Conservation (phyloP, 2,888 invertebrate species). For the Drosophila recens region DNA sequence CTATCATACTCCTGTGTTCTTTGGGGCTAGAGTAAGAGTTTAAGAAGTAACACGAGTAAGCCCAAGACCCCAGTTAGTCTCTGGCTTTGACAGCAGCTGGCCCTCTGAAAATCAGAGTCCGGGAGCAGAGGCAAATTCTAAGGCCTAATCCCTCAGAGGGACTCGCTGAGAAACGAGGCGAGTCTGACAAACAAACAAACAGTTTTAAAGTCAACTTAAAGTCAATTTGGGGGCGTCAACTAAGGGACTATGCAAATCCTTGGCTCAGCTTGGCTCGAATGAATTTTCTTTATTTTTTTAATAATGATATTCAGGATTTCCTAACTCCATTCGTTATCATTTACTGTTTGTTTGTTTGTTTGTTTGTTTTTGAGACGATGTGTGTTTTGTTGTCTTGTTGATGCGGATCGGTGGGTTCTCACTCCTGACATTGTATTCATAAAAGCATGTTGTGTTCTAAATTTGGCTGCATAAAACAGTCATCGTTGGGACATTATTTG, state of each 20-base stretch:
- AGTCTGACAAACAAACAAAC: conserved; percentile 48
- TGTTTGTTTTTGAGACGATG: too few relatives aligned
- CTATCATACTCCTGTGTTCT: background rate
- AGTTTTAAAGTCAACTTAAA: conserved; percentile 45
- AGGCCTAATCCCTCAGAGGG: conserved; percentile 38
- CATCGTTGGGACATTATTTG: too few relatives aligned
- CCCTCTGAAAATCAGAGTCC: conserved; percentile 16
- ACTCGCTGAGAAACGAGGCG: conserved; percentile 13
- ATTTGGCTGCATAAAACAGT: too few relatives aligned
- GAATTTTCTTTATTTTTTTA: conserved; percentile 13
- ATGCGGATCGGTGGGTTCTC: too few relatives aligned
- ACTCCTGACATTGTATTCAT: too few relatives aligned
- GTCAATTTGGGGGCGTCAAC: conserved; percentile 33
- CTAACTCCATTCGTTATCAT: background rate
- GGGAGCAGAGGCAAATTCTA: background rate
- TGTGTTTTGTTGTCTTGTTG: too few relatives aligned
- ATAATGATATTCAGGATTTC: conserved; percentile 17
- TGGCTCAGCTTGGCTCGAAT: conserved; percentile 31
- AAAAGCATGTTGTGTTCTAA: too few relatives aligned
- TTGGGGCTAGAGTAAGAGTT: background rate
- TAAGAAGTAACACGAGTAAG: conserved; percentile 24
- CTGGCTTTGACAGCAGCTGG: background rate
- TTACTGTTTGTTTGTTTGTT: too few relatives aligned
- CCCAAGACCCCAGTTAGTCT: conserved; percentile 6
- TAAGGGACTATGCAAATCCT: conserved; percentile 37